Evolutionary conservation across 2,113 vertebrate species (phyloP).

Genomic region (Loxodonta africana): DNA sequence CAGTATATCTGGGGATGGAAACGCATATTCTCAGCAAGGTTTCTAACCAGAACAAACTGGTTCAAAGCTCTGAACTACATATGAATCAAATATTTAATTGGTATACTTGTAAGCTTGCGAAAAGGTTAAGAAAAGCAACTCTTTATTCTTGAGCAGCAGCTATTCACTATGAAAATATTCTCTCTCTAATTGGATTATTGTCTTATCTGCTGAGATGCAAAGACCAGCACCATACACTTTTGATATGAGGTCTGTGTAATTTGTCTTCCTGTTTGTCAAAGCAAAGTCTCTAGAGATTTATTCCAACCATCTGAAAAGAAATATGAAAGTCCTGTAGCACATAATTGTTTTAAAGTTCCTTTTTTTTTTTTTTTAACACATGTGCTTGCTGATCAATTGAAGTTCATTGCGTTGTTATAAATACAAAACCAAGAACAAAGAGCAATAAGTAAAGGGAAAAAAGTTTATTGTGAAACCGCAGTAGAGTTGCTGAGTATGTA

Average conservation of each 20-base stretch:
- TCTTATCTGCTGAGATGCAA: slow-evolving; percentile 4
- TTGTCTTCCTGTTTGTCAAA: slow-evolving; percentile 46
- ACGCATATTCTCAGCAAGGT: no score
- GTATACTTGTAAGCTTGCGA: slow-evolving; percentile 47
- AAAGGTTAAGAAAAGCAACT: slow-evolving; percentile 37
- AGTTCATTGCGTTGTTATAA: slow-evolving; percentile 24
- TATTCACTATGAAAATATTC: slow-evolving; percentile 55
- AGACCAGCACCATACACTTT: background rate
- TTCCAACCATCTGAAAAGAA: background rate
- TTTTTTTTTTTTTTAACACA: background rate
- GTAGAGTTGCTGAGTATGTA: background rate
- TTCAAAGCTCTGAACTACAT: background rate
- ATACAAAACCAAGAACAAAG: slow-evolving; percentile 31
- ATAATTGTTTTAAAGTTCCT: slow-evolving; percentile 47
- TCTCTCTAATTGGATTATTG: slow-evolving; percentile 38
- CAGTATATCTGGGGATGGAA: no score
- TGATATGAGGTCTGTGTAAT: background rate
- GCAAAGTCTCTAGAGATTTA: slow-evolving; percentile 49
- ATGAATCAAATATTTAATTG: slow-evolving; percentile 64
- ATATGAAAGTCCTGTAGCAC: background rate
- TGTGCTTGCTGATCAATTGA: slow-evolving; percentile 42
- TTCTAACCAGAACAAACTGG: no score
- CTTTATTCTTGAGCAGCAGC: background rate
- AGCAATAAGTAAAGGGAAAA: background rate
- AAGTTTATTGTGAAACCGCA: background rate